A percentile compares a stretch with the other conserved stretches of the same genome.
phyloP scores from a whole-genome alignment of 2,888 invertebrate species.

The Agrotis puta region DNA sequence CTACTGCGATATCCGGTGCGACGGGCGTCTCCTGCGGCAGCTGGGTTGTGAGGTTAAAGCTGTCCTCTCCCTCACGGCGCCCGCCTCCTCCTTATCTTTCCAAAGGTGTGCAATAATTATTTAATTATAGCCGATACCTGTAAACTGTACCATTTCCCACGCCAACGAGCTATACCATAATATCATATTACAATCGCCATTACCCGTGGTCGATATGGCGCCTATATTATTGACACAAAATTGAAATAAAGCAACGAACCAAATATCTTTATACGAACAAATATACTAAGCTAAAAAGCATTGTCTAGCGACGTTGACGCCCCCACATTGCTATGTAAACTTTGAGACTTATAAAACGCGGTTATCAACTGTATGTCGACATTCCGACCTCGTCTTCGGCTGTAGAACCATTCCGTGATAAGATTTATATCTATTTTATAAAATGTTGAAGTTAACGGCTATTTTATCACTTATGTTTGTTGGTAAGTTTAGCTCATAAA shows the following conservation, averaged over 20 bases:
- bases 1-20: too few relatives aligned
- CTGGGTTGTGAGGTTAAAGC: too few relatives aligned
- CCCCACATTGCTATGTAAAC: constrained; percentile 15
- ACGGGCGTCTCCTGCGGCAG: too few relatives aligned
- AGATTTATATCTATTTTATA: neutral
- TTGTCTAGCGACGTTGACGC: neutral
- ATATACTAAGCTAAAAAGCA: neutral
- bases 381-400: constrained; percentile 2
- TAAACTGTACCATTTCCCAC: too few relatives aligned
- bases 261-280: neutral
- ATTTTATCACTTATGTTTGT: constrained; percentile 5
- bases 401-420: neutral
- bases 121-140: too few relatives aligned
- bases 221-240: neutral
- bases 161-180: too few relatives aligned
- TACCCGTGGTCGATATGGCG: too few relatives aligned
- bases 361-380: neutral
- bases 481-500: neutral
- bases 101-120: too few relatives aligned
- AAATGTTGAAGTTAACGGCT: constrained; percentile 7
- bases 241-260: neutral
- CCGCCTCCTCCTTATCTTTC: too few relatives aligned
- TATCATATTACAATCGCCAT: too few relatives aligned
- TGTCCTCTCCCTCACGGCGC: too few relatives aligned
- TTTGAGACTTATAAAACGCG: constrained; percentile 10